Base-by-base conservation (phyloP, 1,140 invertebrate genomes). In the Halyomorpha halys region DNA sequence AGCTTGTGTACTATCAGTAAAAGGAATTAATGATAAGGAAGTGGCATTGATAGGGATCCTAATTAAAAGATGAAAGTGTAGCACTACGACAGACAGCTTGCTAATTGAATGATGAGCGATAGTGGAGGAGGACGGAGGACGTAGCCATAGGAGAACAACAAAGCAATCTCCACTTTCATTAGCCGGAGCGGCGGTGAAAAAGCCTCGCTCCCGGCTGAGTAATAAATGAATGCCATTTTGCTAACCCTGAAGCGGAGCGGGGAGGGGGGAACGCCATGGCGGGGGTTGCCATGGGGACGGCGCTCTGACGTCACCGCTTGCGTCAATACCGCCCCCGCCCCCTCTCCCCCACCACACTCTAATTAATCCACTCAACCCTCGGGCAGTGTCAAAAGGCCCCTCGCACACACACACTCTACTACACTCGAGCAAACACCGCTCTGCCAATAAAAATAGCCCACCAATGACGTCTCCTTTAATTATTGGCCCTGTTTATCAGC, bases 221-320 rank as follows among this genome's bases (percentile, higher is more conserved):
- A 59, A 59, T 59, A 59, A 59, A 59, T 59, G 54, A 59, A 59
- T 59, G n/a, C 54, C 54, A 59, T 59, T 59, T 59, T 34, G 54
- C 16, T 25, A 25, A 53, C 49, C 54, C 16, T n/a, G 25, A 56
- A 23, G 54, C 23, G 19, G 27, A 8, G 15, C 3, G 30, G 8
- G 54, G 30, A n/a, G 23, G 54, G 21, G 25, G 15, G 54, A 27
- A 21, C 54, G 54, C 19, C 54, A 49, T 49, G 54, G 54, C 54
- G 54, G 54, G 19, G n/a, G 19, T 27, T n/a, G 54, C 23, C 54
- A 23, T 59, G 15, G 54, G 23, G n/a, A 59, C 16, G 54, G 25
- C 54, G 54, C 21, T 34, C 54, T 59, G 54, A 59, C 54, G 54
- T 59, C 54, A 59, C 54, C 23, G 54, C n/a, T 34, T 34, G 54